Percentiles rank a stretch among this genome's conserved stretches.
Evolutionary conservation across 2,113 vertebrate species (phyloP).

Genomic region (Bos indicus): DNA sequence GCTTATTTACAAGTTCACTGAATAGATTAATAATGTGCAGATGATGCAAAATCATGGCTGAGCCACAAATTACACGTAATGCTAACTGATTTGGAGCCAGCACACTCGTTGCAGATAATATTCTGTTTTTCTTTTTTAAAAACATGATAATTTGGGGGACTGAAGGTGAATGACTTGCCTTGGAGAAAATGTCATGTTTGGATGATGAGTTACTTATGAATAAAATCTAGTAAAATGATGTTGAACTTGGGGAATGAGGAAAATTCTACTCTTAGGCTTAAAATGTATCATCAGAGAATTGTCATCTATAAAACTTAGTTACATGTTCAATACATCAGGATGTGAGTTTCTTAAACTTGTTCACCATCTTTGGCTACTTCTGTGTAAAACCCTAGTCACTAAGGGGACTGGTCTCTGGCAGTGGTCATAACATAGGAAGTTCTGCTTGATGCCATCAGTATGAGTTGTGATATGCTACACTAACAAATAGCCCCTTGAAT

Average conservation of each 20-base stretch:
- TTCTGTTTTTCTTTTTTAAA: neutral
- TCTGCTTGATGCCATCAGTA: neutral
- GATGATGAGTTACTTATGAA: neutral
- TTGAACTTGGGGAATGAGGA: neutral
- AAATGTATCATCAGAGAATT: neutral
- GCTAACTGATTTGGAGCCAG: neutral
- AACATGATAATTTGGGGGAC: neutral
- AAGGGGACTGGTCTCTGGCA: accelerated
- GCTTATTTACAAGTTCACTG: neutral
- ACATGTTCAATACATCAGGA: neutral
- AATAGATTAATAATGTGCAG: no score
- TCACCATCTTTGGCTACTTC: neutral
- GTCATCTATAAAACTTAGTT: neutral
- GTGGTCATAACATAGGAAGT: accelerated
- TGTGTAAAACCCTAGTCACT: accelerated
- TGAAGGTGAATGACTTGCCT: neutral
- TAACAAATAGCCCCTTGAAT: neutral
- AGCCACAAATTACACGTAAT: accelerated
- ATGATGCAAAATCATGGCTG: accelerated
- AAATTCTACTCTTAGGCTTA: neutral
- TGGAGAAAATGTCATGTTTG: neutral
- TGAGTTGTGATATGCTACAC: accelerated
- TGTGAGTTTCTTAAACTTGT: neutral
- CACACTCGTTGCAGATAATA: neutral
- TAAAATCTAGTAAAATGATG: neutral